Evolutionary conservation across 1,140 invertebrate species (phyloP), one percentile per base, ranked within the genome.

Genomic region (Aphelenchoides fujianensis): DNA sequence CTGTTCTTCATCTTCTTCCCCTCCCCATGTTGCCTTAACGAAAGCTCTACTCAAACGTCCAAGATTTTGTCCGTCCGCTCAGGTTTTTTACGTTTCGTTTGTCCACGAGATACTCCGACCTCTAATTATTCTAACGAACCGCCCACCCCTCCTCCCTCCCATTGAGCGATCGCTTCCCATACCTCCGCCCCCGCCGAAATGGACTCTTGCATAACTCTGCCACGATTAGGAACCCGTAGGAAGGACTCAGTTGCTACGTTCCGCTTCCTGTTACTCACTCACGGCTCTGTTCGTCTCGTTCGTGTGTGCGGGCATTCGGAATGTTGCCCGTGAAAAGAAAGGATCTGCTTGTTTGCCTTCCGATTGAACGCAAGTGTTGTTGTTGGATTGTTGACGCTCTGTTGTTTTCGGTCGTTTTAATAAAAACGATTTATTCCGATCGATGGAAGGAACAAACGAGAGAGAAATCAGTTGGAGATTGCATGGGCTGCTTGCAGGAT

Each of bases 201-300:
- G 12, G 23, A 48, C 12, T 23, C 12, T 48, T 23, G 41, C 41
- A 48, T 48, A 48, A 48, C 41, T 48, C 41, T 48, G 41, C 41
- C 41, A 48, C 12, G 12, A n/a, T 23, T 48, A 48, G 41, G 12
- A 12, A 48, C 12, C 23, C 41, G 12, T 48, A 48, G 41, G 41
- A 48, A 48, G n/a, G n/a, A 48, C 41, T 48, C 41, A 48, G 23
- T 48, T 48, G 41, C 41, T 48, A 48, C 41, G 41, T 48, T 48
- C 41, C 41, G 41, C 41, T n/a, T n/a, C n/a, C n/a, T 48, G 41
- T 48, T 48, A 48, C 41, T 48, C 41, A n/a, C 23, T 48, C 12
- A 48, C 23, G 41, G 23, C 23, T 48, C 12, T 48, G 12, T 12
- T 48, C 41, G 41, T 48, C 12, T 48, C 23, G 41, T 48, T 48